These are phyloP conservation scores for Yponomeuta plumbellus DNA, from an alignment of 2,888 invertebrate genomes.

Conservation along the genomic window DNA sequence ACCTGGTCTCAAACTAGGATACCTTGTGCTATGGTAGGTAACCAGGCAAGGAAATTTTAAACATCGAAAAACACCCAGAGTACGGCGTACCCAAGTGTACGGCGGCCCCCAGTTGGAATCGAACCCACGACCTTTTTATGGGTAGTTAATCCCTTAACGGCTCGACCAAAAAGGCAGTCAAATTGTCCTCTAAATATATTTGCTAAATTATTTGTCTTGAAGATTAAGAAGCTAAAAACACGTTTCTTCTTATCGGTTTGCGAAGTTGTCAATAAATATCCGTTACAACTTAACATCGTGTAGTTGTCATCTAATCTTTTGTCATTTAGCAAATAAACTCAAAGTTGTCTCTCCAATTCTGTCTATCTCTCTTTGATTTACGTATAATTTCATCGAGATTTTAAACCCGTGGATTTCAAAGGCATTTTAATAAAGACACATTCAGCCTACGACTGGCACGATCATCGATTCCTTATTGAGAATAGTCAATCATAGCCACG, in stretches of 20 bases:
- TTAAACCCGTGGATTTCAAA: background rate
- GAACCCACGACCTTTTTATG: no score
- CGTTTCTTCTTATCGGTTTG: background rate
- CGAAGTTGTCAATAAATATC: background rate
- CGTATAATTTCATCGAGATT: background rate
- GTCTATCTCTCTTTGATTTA: background rate
- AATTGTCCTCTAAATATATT: no score
- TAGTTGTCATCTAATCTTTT: background rate
- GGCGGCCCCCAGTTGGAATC: no score
- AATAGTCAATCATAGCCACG: constrained; percentile 12
- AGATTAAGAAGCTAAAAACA: background rate
- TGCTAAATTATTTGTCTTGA: background rate
- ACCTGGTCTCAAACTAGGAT: no score
- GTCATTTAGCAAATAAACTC: background rate
- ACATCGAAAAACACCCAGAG: no score
- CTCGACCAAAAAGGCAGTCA: no score
- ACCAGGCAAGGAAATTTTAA: no score
- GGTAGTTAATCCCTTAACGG: no score
- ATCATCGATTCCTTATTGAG: background rate
- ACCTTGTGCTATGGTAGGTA: no score
- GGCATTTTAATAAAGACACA: background rate
- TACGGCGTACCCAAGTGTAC: no score
- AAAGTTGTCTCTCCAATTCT: background rate
- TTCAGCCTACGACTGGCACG: background rate
- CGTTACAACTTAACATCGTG: background rate